Evolutionary conservation across 2,797 vertebrate species (phyloP).

Genomic region (Euphonia xanthogaster): DNA sequence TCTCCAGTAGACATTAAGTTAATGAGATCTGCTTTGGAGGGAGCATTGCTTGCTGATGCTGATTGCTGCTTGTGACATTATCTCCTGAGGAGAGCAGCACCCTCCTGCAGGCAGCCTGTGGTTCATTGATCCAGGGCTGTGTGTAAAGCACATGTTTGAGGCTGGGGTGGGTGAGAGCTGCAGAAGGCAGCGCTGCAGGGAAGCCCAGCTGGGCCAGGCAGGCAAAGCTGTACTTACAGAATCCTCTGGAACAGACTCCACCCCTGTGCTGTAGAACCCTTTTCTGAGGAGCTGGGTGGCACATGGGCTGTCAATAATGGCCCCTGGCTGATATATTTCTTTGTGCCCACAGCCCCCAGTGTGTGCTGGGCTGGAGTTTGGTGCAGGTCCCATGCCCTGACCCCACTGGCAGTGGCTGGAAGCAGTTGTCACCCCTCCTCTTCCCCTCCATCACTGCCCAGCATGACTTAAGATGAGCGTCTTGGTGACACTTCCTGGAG

Average conservation of each 20-base stretch:
- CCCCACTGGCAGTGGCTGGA: accelerated
- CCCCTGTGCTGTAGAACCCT: neutral
- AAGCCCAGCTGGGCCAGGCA: neutral
- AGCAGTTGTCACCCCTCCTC: neutral
- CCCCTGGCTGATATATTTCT: neutral
- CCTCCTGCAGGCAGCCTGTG: neutral
- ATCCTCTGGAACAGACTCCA: neutral
- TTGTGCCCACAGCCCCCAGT: neutral
- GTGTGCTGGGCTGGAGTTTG: neutral
- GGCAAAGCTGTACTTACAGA: neutral
- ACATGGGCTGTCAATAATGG: neutral
- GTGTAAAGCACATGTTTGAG: neutral
- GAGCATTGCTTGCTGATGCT: neutral
- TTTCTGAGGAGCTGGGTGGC: neutral
- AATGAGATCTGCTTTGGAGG: neutral
- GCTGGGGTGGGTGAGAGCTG: neutral
- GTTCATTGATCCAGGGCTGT: neutral
- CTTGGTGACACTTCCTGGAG: neutral
- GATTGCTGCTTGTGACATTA: neutral
- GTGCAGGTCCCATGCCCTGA: neutral
- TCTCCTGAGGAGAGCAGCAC: neutral
- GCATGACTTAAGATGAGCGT: neutral
- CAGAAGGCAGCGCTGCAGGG: neutral
- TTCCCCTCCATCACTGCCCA: neutral
- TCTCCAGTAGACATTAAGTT: neutral